Percentiles rank a stretch among this genome's conserved stretches.
Evolutionary conservation across 2,797 vertebrate species (phyloP).

Genomic region (Carcharodon carcharias): DNA sequence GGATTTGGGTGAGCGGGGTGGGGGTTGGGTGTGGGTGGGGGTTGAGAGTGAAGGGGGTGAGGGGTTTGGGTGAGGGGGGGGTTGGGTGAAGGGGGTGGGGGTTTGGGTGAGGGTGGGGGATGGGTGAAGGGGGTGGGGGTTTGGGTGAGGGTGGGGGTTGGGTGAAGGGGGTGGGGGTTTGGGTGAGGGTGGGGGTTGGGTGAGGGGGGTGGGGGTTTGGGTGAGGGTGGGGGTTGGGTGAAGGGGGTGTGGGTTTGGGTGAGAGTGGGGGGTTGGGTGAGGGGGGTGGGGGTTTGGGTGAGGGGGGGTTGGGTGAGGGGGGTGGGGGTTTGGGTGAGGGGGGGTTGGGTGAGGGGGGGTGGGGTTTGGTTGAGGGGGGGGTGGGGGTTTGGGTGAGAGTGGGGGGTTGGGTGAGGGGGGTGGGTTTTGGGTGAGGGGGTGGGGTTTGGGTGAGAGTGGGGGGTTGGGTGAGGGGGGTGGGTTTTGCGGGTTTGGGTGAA

Average conservation of each 20-base stretch:
- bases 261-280: constrained; percentile 30
- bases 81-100: constrained; percentile 20
- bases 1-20: constrained; percentile 31
- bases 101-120: no score
- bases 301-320: no score
- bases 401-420: not conserved
- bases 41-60: not conserved
- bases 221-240: not conserved
- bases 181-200: not conserved
- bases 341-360: not conserved
- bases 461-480: constrained; percentile 36
- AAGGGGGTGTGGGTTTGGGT: not conserved
- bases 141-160: no score
- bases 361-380: constrained; percentile 31
- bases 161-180: no score
- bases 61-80: constrained; percentile 2
- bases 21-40: not conserved
- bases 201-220: constrained; percentile 33
- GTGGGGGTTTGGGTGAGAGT: no score
- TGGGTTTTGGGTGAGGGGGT: constrained; percentile 3
- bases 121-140: no score
- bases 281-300: not conserved
- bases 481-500: no score
- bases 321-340: no score
- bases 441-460: no score